Conservation (phyloP, 1,140 invertebrate species). For the Papilio helenus region DNA sequence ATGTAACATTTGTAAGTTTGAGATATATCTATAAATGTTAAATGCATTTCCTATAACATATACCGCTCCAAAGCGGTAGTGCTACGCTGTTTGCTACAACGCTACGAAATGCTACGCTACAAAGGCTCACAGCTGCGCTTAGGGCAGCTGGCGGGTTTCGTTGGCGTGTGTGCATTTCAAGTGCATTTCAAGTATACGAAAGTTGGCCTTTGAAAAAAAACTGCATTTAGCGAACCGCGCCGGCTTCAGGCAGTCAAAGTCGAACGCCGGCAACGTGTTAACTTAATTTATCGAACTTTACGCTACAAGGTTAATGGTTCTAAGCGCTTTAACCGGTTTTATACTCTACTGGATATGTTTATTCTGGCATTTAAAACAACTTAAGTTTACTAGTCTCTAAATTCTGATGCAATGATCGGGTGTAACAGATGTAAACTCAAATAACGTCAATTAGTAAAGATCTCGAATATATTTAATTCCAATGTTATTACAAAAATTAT, state of each 20-base stretch:
- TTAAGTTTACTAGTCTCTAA: constrained; percentile 2
- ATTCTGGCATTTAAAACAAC: constrained; percentile 20
- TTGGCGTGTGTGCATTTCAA: constrained; percentile 13
- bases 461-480: neutral
- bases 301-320: constrained; percentile 29
- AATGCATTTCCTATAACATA: neutral
- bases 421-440: neutral
- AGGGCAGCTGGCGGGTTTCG: constrained; percentile 25
- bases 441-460: neutral
- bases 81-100: neutral
- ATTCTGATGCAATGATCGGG: neutral
- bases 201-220: constrained; percentile 29
- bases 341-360: constrained; percentile 23
- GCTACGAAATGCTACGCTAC: constrained; percentile 19
- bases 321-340: constrained; percentile 29
- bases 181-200: constrained; percentile 29
- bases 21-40: neutral
- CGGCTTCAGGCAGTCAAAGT: constrained; percentile 21
- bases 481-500: no score
- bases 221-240: constrained; percentile 24
- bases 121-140: neutral
- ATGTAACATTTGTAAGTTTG: neutral
- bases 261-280: constrained; percentile 30
- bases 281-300: constrained; percentile 38
- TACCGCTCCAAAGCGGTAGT: neutral